These are phyloP conservation scores for Clarias pachynema DNA, from an alignment of 2,797 vertebrate genomes.

Conservation along the genomic window DNA sequence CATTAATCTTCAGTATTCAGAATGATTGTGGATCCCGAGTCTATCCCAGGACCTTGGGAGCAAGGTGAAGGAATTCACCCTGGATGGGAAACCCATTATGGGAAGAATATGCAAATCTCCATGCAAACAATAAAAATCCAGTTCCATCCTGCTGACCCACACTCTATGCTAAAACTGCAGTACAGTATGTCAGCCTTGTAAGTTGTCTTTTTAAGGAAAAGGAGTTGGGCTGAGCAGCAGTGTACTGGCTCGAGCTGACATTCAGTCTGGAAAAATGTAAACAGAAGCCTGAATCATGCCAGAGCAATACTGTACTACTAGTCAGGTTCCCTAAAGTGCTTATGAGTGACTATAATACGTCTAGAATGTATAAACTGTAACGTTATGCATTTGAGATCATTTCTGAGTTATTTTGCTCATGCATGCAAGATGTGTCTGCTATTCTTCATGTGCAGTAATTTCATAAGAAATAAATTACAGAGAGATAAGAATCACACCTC, in stretches of 20 bases:
- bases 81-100: not conserved
- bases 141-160: not conserved
- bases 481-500: not conserved
- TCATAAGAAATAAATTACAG: not conserved
- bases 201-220: slow-evolving; percentile 9
- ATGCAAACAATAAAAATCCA: not conserved
- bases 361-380: not conserved
- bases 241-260: not conserved
- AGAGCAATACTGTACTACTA: not conserved
- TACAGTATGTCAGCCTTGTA: too few relatives aligned
- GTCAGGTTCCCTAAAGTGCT: not conserved
- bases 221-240: not conserved
- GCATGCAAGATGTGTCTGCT: not conserved
- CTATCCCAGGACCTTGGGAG: not conserved
- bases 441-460: not conserved
- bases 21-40: too few relatives aligned
- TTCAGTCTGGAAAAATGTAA: slow-evolving; percentile 8
- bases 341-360: not conserved
- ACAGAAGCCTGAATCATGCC: not conserved
- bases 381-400: not conserved
- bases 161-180: not conserved
- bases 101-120: not conserved
- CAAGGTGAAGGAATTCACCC: not conserved
- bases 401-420: too few relatives aligned
- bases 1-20: not conserved